These are phyloP conservation scores for Acromyrmex charruanus DNA, from an alignment of 1,140 invertebrate genomes.

Conservation along the genomic window DNA sequence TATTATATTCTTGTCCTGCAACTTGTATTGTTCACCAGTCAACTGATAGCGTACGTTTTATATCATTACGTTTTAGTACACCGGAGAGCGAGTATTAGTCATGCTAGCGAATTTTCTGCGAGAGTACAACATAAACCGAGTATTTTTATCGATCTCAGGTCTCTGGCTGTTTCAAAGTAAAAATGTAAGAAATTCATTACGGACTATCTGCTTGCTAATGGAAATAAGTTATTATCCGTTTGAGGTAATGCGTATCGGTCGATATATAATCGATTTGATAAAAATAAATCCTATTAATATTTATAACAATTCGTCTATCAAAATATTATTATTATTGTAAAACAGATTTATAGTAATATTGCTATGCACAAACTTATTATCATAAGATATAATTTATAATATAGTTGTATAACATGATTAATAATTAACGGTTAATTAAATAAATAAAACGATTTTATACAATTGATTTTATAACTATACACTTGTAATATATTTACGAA, in stretches of 20 bases:
- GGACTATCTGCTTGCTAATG: not conserved
- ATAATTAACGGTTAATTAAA: not conserved
- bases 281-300: too few species aligned
- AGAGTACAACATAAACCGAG: constrained; percentile 14
- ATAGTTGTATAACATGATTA: not conserved
- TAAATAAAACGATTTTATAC: not conserved
- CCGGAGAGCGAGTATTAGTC: not conserved
- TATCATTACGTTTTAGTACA: not conserved
- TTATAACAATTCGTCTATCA: too few species aligned
- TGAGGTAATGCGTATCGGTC: not conserved
- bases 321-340: too few species aligned
- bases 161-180: constrained; percentile 31
- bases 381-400: too few species aligned
- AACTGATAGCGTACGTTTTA: too few species aligned
- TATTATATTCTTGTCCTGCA: not conserved
- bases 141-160: constrained; percentile 20
- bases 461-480: not conserved
- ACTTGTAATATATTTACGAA: not conserved
- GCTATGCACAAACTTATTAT: too few species aligned
- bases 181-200: not conserved
- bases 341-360: too few species aligned
- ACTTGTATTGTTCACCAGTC: not conserved
- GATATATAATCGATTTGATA: not conserved
- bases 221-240: constrained; percentile 30
- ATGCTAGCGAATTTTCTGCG: constrained; percentile 22